These are phyloP conservation scores for Melanaphis sacchari DNA, from an alignment of 1,140 invertebrate genomes.

Conservation along the genomic window DNA sequence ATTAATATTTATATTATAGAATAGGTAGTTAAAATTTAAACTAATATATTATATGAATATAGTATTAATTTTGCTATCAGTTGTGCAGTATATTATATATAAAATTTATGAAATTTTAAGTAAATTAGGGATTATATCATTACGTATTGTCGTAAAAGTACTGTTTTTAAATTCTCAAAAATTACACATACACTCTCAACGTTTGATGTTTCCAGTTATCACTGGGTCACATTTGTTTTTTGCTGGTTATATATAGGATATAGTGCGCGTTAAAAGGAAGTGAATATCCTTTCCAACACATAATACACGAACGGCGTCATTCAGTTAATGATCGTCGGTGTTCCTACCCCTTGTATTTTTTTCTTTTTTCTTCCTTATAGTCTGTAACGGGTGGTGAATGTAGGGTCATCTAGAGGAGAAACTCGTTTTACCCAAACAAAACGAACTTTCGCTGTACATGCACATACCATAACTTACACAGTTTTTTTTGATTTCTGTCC, in stretches of 20 bases:
- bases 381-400: no score
- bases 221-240: not conserved
- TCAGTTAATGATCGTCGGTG: not conserved
- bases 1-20: not conserved
- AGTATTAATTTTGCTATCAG: not conserved
- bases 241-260: not conserved
- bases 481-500: not conserved
- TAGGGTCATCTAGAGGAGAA: not conserved
- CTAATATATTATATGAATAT: not conserved
- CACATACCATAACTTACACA: not conserved
- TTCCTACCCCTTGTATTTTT: not conserved
- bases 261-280: not conserved
- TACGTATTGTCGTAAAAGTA: not conserved
- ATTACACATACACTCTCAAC: not conserved
- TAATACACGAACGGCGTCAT: constrained; percentile 14
- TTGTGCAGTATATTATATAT: not conserved
- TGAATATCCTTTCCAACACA: constrained; percentile 3
- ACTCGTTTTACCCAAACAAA: not conserved
- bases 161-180: not conserved
- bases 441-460: not conserved
- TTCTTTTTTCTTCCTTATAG: not conserved
- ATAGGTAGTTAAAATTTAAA: not conserved
- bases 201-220: not conserved
- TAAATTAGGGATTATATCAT: not conserved
- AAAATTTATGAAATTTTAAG: not conserved